Evolutionary conservation across 2,888 invertebrate species (phyloP).

Genomic region (Deilephila elpenor): DNA sequence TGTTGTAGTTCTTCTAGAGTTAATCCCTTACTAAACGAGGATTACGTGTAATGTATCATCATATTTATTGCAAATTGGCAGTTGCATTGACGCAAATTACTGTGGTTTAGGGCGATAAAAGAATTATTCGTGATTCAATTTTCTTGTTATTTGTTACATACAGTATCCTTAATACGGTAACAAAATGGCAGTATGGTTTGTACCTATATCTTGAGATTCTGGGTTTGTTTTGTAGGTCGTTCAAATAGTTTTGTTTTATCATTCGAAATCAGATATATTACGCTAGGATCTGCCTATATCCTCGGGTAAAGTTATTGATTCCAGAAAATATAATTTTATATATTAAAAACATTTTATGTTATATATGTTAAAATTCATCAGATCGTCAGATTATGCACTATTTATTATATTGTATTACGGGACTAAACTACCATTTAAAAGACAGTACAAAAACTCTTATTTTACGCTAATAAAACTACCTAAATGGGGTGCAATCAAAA

Average conservation of each 20-base stretch:
- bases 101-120: not conserved
- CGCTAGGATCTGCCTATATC: no score
- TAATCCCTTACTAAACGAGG: constrained; percentile 1
- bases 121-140: not conserved
- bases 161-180: not conserved
- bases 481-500: not conserved
- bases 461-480: not conserved
- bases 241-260: no score
- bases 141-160: not conserved
- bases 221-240: no score
- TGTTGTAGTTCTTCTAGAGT: not conserved
- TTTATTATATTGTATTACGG: no score
- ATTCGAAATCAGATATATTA: no score
- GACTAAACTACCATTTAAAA: not conserved
- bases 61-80: not conserved
- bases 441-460: not conserved
- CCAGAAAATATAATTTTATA: no score
- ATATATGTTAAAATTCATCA: no score
- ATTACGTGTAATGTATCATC: constrained; percentile 16
- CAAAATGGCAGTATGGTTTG: no score
- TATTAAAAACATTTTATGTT: no score
- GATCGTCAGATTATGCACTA: no score
- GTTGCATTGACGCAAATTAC: constrained; percentile 13
- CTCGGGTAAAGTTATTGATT: no score
- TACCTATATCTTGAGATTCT: no score